Evolutionary conservation across 2,113 vertebrate genomes (phyloP), one percentile per base, ranked within the genome.

Genomic region (Ranitomeya variabilis): DNA sequence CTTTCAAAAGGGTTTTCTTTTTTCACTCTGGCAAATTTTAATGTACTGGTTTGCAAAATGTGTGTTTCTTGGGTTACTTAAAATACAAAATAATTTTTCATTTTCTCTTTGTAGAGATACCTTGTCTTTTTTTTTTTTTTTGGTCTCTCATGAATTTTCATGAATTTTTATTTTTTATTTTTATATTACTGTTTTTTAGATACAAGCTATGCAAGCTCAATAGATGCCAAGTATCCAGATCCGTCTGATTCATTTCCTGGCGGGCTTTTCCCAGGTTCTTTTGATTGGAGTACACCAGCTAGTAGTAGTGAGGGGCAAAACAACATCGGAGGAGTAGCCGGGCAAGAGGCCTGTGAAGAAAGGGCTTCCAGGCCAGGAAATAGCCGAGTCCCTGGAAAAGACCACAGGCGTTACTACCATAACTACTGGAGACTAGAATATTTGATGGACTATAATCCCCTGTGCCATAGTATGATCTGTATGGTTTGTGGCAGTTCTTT

Each of bases 401-500:
- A 98, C 90, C 97, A 97, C 91, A 96, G 97, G 0, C 97, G 97
- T 15, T 98, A 99, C 90, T 99, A 99, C 93, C 97, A 98, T n/a
- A 96, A 97, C 89, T 96, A 97, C 91, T 99, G 97, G 97, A 94
- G 97, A 89, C 96, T 95, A 19, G 97, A 98, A 90, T 97, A 97
- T 94, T 93, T 99, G 91, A 99, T 99, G 97, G 97, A 97, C 90
- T 97, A 97, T 88, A 97, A 98, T 85, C 95, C 96, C 0, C 94
- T 94, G 15, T 94, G 96, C 54, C 97, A 97, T 0, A 96, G 97
- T 62, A 97, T 99, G 97, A 96, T 98, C 90, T 98, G 97, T 93
- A 97, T 99, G 97, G 97, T 99, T 90, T 99, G 97, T 0, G 97
- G 97, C 87, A 97, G 97, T 91, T 97, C 97, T 0, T 90, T 99